Evolutionary conservation across 2,113 vertebrate species (phyloP).

Genomic region (Rhabdomys dilectus): DNA sequence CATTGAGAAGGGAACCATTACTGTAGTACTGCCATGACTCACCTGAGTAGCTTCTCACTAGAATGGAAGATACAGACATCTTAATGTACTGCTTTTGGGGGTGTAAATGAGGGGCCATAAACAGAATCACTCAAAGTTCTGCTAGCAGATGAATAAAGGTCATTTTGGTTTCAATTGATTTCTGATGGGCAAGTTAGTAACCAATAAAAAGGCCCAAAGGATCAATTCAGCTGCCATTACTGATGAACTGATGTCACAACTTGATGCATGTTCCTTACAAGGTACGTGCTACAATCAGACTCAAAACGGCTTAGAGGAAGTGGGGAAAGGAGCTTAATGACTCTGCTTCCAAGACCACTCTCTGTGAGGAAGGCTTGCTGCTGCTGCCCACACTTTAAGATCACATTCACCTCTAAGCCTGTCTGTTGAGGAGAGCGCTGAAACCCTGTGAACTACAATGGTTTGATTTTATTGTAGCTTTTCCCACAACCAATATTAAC

Average conservation of each 20-base stretch:
- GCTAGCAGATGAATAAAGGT: background rate
- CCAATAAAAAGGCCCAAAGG: background rate
- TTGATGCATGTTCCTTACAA: no score
- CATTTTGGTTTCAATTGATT: background rate
- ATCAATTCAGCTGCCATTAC: background rate
- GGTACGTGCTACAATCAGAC: background rate
- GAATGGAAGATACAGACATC: background rate
- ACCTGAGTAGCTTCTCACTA: background rate
- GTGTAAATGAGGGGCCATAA: background rate
- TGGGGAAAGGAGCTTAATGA: background rate
- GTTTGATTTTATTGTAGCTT: background rate
- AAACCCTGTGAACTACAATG: background rate
- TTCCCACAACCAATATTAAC: background rate
- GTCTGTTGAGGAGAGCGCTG: background rate
- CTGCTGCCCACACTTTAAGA: background rate
- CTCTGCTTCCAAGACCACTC: background rate
- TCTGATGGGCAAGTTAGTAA: background rate
- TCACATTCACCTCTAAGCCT: background rate
- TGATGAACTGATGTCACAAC: background rate
- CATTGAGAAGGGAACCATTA: background rate
- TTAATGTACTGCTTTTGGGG: background rate
- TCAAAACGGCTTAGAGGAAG: background rate
- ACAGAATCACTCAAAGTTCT: background rate
- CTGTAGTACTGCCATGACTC: background rate
- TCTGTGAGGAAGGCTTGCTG: background rate